Base-by-base conservation (phyloP, 2,797 vertebrate genomes). In the Tenualosa ilisha region DNA sequence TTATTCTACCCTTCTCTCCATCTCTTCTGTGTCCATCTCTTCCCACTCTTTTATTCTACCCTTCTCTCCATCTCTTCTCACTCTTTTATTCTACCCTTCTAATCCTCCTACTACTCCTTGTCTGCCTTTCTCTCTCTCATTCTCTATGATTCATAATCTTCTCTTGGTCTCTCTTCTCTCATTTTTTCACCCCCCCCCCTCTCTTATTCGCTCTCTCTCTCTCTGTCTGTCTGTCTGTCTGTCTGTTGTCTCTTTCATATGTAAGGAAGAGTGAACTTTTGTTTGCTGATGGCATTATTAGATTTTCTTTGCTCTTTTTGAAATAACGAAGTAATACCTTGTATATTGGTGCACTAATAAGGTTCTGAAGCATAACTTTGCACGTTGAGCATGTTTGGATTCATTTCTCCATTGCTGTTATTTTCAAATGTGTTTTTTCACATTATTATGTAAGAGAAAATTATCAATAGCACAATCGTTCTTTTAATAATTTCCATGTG, bases 221-320 rank as follows among this genome's bases (percentile, higher is more conserved):
- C 40, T 81, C 31, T 63, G 22, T 24, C 11, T 26, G 3, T 43
- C 20, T 40, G 82, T 61, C 89, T 91, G 89, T 93, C 95, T 95
- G 94, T 90, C 89, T 91, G 95, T 95, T 94, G 95, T 96, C 97
- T 99, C 98, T 97, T 99, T 98, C 98, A 99, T 98, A 97, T 98
- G 99, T 99, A 99, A 99, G 97, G 97, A 95, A 94, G 95, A 96
- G 96, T 96, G 56, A 3, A 59, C 22, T 94, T 96, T 96, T 93
- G 94, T 87, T 61, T 84, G 87, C 93, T 91, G 95, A 95, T 95
- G 96, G 96, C 96, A 97, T 97, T 97, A 95, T 97, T 96, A 95
- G 93, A 87, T 91, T 91, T 94, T 92, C 91, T 92, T 93, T 91
- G 89, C 89, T 93, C 91, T 93, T 88, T 92, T 94, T 50, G 93